Evolutionary conservation across 1,140 invertebrate genomes (phyloP).

Genomic region (Agrilus planipennis): DNA sequence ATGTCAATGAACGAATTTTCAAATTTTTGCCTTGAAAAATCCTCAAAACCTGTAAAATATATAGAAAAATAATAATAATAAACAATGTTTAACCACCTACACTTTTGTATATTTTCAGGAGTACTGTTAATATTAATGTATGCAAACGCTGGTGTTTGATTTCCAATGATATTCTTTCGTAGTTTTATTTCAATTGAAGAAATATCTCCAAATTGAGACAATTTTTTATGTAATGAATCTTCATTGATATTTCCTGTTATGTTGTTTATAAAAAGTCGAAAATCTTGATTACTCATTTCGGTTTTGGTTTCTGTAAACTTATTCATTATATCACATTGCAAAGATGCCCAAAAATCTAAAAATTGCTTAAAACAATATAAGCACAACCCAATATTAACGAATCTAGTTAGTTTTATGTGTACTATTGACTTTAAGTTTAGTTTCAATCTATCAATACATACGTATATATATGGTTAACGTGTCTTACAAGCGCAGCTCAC

Average conservation of each 20-base stretch:
- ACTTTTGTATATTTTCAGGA: constrained; percentile 23
- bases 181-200: constrained; percentile 24
- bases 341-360: no score
- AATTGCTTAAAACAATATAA: no score
- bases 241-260: constrained; percentile 20
- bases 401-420: no score
- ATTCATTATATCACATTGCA: no score
- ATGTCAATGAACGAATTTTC: constrained; percentile 23
- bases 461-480: no score
- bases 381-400: no score
- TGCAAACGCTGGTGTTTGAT: constrained; percentile 26
- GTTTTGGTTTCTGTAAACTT: no score
- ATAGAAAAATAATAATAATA: constrained; percentile 9
- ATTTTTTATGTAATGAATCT: constrained; percentile 16
- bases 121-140: constrained; percentile 27
- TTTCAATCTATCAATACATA: no score
- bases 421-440: no score
- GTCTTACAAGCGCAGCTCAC: no score
- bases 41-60: constrained; percentile 25
- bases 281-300: no score
- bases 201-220: constrained; percentile 23
- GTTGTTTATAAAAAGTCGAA: constrained; percentile 26
- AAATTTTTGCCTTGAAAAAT: constrained; percentile 17
- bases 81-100: constrained; percentile 17
- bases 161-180: constrained; percentile 18